Percentiles rank a stretch among this genome's conserved stretches.
Conservation (phyloP, 2,113 vertebrate genomes). For the Limnothrissa miodon region DNA sequence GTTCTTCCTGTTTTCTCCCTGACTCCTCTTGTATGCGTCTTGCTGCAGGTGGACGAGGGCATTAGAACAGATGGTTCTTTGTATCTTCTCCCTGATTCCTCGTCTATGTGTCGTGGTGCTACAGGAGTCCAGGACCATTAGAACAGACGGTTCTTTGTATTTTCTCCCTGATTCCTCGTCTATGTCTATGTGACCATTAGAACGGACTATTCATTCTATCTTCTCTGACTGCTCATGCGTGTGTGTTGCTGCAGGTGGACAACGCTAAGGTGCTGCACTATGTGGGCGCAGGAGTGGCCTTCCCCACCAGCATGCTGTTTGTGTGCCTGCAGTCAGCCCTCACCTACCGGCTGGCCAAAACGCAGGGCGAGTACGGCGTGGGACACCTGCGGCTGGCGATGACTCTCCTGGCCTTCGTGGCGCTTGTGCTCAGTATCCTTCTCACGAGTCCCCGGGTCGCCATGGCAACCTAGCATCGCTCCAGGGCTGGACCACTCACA, state of each 20-base stretch:
- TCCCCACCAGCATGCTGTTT: slow-evolving; percentile 85
- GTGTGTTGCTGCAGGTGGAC: slow-evolving; percentile 72
- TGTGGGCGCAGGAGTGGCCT: slow-evolving; percentile 80
- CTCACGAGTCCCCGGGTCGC: too few relatives aligned
- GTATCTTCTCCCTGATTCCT: too few relatives aligned
- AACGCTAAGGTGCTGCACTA: slow-evolving; percentile 86
- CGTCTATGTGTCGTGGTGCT: too few relatives aligned
- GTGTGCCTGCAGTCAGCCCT: slow-evolving; percentile 81
- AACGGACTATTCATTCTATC: neutral
- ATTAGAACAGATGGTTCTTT: too few relatives aligned
- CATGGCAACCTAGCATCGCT: too few relatives aligned
- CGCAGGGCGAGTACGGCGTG: slow-evolving; percentile 71
- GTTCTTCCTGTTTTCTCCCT: too few relatives aligned
- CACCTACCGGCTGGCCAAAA: slow-evolving; percentile 83
- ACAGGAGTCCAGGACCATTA: too few relatives aligned
- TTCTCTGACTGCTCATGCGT: neutral
- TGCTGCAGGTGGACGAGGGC: too few relatives aligned
- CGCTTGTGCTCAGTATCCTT: slow-evolving; percentile 87
- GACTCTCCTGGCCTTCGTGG: slow-evolving; percentile 73
- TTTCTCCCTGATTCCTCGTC: too few relatives aligned
- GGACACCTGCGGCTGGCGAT: slow-evolving; percentile 78
- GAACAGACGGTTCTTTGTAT: too few relatives aligned
- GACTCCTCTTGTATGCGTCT: too few relatives aligned
- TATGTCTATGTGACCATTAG: too few relatives aligned
- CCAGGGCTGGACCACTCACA: neutral